Evolutionary conservation across 2,797 vertebrate genomes (phyloP).

Genomic region (Darevskia mixta): DNA sequence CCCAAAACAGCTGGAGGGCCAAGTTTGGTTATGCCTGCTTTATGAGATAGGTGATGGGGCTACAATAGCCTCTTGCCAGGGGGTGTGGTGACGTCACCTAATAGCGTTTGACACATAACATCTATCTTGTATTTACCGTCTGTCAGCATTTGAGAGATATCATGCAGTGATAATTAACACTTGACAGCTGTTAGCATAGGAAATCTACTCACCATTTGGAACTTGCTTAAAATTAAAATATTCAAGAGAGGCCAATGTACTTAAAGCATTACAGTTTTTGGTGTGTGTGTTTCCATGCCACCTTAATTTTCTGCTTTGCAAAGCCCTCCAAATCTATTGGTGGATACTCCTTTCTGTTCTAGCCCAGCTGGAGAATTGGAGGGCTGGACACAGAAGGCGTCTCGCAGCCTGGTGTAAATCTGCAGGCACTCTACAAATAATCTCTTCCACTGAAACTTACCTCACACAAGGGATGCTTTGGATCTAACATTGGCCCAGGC

Average conservation of each 20-base stretch:
- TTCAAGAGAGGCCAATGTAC: neutral
- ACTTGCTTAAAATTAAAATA: neutral
- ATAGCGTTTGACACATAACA: neutral
- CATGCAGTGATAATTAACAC: neutral
- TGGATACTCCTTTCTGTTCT: too few species aligned
- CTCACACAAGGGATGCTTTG: neutral
- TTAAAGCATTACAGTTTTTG: neutral
- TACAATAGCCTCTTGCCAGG: neutral
- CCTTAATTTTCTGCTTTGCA: too few species aligned
- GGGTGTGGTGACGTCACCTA: neutral
- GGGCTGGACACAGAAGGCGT: neutral
- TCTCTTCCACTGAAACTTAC: neutral
- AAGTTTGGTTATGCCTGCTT: too few species aligned
- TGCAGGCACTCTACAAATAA: neutral
- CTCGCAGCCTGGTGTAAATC: neutral
- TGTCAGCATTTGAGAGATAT: slow-evolving; percentile 1
- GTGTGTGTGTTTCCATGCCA: too few species aligned
- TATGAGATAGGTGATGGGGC: neutral
- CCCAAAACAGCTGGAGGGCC: too few species aligned
- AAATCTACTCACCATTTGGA: neutral
- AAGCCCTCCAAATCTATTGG: too few species aligned
- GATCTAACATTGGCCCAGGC: neutral
- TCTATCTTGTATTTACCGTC: neutral
- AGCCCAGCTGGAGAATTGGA: neutral
- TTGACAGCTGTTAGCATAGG: neutral